These are phyloP conservation scores for Kuschelorhynchus macadamiae DNA, from an alignment of 2,888 invertebrate genomes.

Conservation along the genomic window DNA sequence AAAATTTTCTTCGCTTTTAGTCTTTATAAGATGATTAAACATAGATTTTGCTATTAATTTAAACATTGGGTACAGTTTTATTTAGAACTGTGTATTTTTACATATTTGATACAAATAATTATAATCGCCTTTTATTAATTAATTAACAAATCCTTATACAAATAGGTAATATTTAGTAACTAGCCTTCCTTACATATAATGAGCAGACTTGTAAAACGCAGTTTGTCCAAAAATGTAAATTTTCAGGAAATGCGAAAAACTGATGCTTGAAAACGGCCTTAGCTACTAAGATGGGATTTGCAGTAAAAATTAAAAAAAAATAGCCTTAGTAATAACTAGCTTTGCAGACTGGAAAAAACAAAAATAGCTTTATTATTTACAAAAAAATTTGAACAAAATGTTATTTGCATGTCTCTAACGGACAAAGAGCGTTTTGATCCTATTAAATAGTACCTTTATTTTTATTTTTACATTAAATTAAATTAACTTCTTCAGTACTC, in stretches of 20 bases:
- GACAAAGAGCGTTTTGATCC: conserved; percentile 28
- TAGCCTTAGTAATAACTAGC: not conserved
- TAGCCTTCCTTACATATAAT: too few species aligned
- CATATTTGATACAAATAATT: too few species aligned
- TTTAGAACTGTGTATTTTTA: too few species aligned
- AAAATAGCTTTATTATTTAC: conserved; percentile 25
- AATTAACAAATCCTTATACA: too few species aligned
- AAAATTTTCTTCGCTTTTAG: too few species aligned
- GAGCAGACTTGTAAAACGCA: not conserved
- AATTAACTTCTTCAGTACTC: conserved; percentile 29
- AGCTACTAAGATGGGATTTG: not conserved
- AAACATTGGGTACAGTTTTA: too few species aligned
- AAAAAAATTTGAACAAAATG: conserved; percentile 27
- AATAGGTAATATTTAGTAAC: too few species aligned
- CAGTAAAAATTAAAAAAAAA: not conserved
- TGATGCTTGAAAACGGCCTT: conserved; percentile 1
- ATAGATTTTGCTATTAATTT: too few species aligned
- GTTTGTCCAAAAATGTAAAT: conserved; percentile 4
- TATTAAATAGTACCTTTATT: conserved; percentile 21
- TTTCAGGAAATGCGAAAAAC: not conserved
- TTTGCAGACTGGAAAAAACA: conserved; percentile 3
- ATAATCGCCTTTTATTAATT: too few species aligned
- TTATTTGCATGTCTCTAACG: conserved; percentile 32
- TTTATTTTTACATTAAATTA: conserved; percentile 30
- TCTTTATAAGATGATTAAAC: too few species aligned